phyloP scores from a whole-genome alignment of 2,797 vertebrate genomes.

The Fistularia tabacaria region DNA sequence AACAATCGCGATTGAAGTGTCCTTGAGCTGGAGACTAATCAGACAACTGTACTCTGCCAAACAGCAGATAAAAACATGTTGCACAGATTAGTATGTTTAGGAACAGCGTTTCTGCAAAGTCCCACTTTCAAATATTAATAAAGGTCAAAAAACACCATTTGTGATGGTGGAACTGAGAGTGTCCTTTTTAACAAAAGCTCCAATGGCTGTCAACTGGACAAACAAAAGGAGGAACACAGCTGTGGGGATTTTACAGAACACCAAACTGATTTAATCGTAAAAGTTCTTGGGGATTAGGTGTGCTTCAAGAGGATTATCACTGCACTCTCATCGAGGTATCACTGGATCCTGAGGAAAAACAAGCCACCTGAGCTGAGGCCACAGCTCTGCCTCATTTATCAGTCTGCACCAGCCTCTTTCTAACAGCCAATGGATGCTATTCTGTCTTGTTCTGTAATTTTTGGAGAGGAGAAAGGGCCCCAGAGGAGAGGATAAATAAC shows the following conservation, averaged over 20 bases:
- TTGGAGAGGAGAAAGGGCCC: no score
- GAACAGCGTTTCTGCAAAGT: conserved; percentile 10
- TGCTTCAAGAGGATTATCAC: conserved; percentile 37
- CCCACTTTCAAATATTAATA: conserved; percentile 30
- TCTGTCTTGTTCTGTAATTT: no score
- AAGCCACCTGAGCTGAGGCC: conserved; percentile 5
- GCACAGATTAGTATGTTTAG: not conserved
- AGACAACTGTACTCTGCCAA: not conserved
- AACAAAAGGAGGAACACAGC: conserved; percentile 29
- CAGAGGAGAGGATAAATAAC: no score
- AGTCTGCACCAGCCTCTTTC: no score
- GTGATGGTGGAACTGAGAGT: conserved; percentile 36
- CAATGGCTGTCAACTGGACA: conserved; percentile 34
- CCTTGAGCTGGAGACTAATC: conserved; percentile 6
- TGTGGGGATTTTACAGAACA: conserved; percentile 33
- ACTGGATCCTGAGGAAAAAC: conserved; percentile 10
- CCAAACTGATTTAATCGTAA: conserved; percentile 45
- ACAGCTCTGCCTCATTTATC: no score
- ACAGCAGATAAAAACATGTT: conserved; percentile 4
- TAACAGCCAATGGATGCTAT: no score
- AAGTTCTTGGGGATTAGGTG: conserved; percentile 34
- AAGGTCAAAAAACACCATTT: conserved; percentile 33
- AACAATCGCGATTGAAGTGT: not conserved
- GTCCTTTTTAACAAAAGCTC: conserved; percentile 18
- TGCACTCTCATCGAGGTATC: conserved; percentile 21